Evolutionary conservation across 2,888 invertebrate genomes (phyloP).

Genomic region (Apamea monoglypha): DNA sequence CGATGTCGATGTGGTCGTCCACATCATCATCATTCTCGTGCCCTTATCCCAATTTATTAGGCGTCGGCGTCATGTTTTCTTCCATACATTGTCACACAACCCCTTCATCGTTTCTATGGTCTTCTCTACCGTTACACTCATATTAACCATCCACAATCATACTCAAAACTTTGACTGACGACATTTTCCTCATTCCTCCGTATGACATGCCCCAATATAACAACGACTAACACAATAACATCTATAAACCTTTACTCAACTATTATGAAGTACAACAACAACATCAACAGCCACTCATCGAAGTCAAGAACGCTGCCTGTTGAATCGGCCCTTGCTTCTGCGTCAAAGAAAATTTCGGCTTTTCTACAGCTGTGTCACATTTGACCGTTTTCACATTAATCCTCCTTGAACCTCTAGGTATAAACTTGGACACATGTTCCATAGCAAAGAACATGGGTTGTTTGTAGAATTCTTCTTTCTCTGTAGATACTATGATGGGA

Average conservation of each 20-base stretch:
- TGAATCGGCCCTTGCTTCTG: neutral
- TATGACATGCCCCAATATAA: neutral
- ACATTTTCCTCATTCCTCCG: neutral
- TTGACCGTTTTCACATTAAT: neutral
- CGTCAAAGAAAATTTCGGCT: slow-evolving; percentile 7
- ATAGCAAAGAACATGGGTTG: slow-evolving; percentile 96
- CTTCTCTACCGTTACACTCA: neutral
- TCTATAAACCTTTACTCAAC: neutral
- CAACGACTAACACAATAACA: neutral
- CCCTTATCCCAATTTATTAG: too few relatives aligned
- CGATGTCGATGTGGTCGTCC: too few relatives aligned
- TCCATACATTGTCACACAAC: too few relatives aligned
- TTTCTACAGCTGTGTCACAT: neutral
- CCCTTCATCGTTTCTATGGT: neutral
- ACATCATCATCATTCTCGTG: too few relatives aligned
- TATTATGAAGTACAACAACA: slow-evolving; percentile 3
- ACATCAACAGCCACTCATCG: neutral
- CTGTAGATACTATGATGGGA: slow-evolving; percentile 88
- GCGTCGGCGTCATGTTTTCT: too few relatives aligned
- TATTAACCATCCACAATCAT: neutral
- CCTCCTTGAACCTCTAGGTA: slow-evolving; percentile 89
- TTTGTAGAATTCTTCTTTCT: slow-evolving; percentile 94
- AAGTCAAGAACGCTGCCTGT: slow-evolving; percentile 6
- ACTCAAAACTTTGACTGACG: too few relatives aligned
- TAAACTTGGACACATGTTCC: slow-evolving; percentile 94